Evolutionary conservation across 2,888 invertebrate species (phyloP), one percentile per base, ranked within the genome.

Genomic region (Fragum whitleyi): DNA sequence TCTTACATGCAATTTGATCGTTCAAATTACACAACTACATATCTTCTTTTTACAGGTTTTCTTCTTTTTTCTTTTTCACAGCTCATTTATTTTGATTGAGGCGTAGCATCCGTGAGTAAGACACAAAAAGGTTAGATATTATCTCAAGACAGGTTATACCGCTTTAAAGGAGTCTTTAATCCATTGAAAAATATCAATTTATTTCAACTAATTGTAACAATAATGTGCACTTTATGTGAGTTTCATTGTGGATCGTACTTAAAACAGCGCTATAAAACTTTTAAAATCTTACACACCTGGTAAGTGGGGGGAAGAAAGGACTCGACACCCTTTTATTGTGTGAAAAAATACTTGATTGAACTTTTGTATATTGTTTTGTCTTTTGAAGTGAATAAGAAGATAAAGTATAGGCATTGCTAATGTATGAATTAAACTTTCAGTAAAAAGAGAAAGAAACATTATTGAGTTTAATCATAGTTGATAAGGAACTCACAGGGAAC

Each of bases 161-260:
- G 29, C 19, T 59, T 32, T 69, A 57, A 42, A 53, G 51, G 55
- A 53, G 73, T 75, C 55, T 81, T 74, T 74, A 77, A 81, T 77
- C 62, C 69, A 65, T 69, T 36, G 69, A 73, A 16, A 69, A 61
- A 69, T 57, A 77, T 67, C 67, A 78, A 69, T 68, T 42, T 47
- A 62, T 69, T 74, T 53, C 61, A 28, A 61, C 61, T 61, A 61
- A 61, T 61, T 61, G 61, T 61, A 26, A 61, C 61, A 61, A 61
- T 23, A 28, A 28, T 19, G 61, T 26, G n/a, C 32, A 29, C 23
- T 61, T 61, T 61, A 61, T 61, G 61, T 28, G 29, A 7, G 23
- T 32, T 61, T 61, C n/a, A 61, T 61, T 61, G 61, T 61, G 29
- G n/a, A 61, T 61, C 26, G 61, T 61, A 61, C 61, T 61, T 61